A percentile compares a stretch with the other conserved stretches of the same genome.
These are phyloP conservation scores for Ammospiza caudacuta DNA, from an alignment of 2,113 vertebrate species.

Conservation along the genomic window DNA sequence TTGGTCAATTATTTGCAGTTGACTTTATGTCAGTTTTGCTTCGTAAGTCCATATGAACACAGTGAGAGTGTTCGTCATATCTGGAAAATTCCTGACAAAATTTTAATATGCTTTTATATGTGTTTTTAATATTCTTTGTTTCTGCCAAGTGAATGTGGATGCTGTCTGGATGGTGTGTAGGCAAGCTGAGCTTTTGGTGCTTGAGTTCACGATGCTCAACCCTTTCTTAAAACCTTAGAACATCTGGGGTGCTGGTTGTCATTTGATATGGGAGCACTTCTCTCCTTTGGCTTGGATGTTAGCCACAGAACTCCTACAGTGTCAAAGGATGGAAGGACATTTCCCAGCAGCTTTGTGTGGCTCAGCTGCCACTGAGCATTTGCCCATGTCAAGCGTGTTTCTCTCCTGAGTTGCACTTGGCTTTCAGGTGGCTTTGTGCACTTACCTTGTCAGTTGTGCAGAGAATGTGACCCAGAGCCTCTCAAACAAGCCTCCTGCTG, in stretches of 20 bases:
- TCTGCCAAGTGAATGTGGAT: not conserved
- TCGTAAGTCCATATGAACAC: not conserved
- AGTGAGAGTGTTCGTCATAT: not conserved
- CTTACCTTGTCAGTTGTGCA: not conserved
- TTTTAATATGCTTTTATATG: not conserved
- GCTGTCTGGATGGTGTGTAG: not conserved
- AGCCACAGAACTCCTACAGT: not conserved
- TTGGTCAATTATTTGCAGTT: not conserved
- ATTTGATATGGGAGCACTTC: not conserved
- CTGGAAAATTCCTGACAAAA: not conserved
- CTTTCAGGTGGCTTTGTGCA: rapidly evolving
- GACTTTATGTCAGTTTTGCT: not conserved
- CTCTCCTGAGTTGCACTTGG: not conserved
- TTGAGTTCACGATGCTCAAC: not conserved
- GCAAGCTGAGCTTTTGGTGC: not conserved
- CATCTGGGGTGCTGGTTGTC: not conserved
- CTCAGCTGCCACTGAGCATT: not conserved
- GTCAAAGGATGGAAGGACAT: conserved; percentile 16
- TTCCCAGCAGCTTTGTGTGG: not conserved
- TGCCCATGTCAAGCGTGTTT: rapidly evolving
- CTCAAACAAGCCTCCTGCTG: rapidly evolving
- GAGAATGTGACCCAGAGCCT: rapidly evolving
- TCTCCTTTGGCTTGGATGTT: not conserved
- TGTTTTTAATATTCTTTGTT: not conserved
- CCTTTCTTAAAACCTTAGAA: not conserved